These are phyloP conservation scores for Pangasius mekongensis DNA, from an alignment of 2,797 vertebrate genomes.

Conservation along the genomic window DNA sequence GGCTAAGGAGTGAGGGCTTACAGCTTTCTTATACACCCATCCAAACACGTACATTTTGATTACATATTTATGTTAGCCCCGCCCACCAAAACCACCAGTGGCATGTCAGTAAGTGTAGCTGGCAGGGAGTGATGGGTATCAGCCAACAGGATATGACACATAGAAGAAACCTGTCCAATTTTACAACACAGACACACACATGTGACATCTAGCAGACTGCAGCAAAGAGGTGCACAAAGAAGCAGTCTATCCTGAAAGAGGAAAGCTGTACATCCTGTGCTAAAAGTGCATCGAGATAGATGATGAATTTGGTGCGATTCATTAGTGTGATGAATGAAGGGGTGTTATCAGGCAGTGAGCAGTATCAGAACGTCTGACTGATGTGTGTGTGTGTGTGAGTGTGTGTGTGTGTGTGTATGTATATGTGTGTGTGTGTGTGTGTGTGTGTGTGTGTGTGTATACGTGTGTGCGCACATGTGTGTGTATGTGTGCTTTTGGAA, in stretches of 20 bases:
- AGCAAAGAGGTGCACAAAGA: constrained; percentile 25
- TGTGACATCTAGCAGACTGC: constrained; percentile 42
- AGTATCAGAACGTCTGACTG: constrained; percentile 58
- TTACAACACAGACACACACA: constrained; percentile 34
- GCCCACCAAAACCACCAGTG: constrained; percentile 38
- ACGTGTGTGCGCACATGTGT: constrained; percentile 38
- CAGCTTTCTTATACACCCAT: constrained; percentile 29
- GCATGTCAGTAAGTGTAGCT: constrained; percentile 45
- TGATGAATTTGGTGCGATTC: constrained; percentile 59
- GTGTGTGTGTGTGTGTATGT: constrained; percentile 55
- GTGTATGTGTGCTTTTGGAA: constrained; percentile 62
- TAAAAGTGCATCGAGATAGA: constrained; percentile 56
- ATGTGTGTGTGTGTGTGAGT: constrained; percentile 54
- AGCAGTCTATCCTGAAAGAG: constrained; percentile 35
- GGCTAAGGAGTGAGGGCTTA: constrained; percentile 40
- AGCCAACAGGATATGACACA: constrained; percentile 43
- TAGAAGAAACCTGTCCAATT: constrained; percentile 42
- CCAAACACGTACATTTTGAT: constrained; percentile 31
- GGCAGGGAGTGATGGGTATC: constrained; percentile 50
- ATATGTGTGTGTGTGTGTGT: constrained; percentile 40
- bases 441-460: constrained; percentile 37
- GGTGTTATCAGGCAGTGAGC: constrained; percentile 58
- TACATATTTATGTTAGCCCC: constrained; percentile 52
- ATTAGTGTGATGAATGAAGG: constrained; percentile 61
- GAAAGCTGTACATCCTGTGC: constrained; percentile 50